phyloP scores from a whole-genome alignment of 1,140 invertebrate genomes.

The Drosophila setifemur region DNA sequence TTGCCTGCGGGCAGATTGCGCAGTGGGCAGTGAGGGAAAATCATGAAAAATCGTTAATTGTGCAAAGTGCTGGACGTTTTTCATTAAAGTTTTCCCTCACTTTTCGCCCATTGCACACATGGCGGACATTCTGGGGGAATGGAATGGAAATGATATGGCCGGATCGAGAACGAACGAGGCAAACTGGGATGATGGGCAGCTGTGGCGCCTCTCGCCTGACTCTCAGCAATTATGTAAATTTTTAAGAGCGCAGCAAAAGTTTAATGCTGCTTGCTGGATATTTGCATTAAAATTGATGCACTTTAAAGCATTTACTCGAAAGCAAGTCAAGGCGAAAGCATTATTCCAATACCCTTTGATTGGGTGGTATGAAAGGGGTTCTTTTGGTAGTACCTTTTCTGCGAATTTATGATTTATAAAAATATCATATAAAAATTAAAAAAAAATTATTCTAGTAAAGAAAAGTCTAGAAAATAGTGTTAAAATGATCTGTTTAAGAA shows the following conservation, averaged over 20 bases:
- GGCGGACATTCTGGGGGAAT: background rate
- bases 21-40: conserved; percentile 46
- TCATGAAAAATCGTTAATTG: conserved; percentile 80
- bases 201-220: conserved; percentile 44
- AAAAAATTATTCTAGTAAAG: no score
- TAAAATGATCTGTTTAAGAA: no score
- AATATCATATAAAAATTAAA: no score
- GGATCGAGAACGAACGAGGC: no score
- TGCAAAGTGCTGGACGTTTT: conserved; percentile 70
- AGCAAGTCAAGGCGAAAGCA: conserved; percentile 24
- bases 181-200: no score
- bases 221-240: conserved; percentile 72
- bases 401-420: no score
- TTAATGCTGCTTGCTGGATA: conserved; percentile 71
- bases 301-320: conserved; percentile 64
- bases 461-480: no score
- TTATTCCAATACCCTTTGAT: conserved; percentile 9
- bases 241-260: conserved; percentile 63
- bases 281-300: conserved; percentile 77
- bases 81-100: conserved; percentile 52
- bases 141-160: background rate
- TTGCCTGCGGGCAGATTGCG: conserved; percentile 49
- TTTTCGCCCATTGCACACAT: conserved; percentile 1
- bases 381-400: no score
- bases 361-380: no score